A percentile compares a stretch with the other conserved stretches of the same genome.
Conservation (phyloP, 2,113 vertebrate species). For the Pontoporia blainvillei region DNA sequence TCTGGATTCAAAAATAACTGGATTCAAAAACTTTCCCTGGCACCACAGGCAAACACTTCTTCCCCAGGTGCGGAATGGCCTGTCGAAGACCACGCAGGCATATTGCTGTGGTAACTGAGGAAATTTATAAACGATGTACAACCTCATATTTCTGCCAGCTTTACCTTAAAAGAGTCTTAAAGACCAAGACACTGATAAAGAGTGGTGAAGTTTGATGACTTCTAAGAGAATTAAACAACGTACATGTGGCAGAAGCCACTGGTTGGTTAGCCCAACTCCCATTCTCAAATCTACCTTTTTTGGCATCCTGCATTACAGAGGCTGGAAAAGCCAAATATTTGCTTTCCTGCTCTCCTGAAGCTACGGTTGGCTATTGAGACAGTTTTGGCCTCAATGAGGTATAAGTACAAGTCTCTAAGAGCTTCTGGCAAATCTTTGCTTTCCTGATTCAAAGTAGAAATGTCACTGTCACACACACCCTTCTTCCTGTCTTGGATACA, state of each 20-base stretch:
- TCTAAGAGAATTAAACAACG: not conserved
- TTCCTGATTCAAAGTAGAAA: not conserved
- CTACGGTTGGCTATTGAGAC: not conserved
- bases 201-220: not conserved
- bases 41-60: slow-evolving; percentile 72
- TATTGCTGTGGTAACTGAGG: not conserved
- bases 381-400: not conserved
- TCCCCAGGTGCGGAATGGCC: slow-evolving; percentile 28
- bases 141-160: slow-evolving; percentile 35
- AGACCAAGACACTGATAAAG: not conserved
- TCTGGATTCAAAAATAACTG: slow-evolving; percentile 82
- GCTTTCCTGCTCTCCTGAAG: not conserved
- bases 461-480: not conserved
- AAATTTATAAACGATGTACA: not conserved
- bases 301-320: not conserved
- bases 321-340: not conserved
- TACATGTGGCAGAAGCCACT: not conserved
- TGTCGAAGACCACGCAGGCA: not conserved
- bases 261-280: not conserved
- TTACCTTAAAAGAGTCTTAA: slow-evolving; percentile 26
- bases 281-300: not conserved
- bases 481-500: not conserved
- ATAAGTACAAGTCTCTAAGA: not conserved
- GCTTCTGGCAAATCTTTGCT: not conserved
- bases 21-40: slow-evolving; percentile 78